Percentiles rank a stretch among this genome's conserved stretches.
Evolutionary conservation across 1,140 invertebrate genomes (phyloP).

Genomic region (Steinernema khuongi): DNA sequence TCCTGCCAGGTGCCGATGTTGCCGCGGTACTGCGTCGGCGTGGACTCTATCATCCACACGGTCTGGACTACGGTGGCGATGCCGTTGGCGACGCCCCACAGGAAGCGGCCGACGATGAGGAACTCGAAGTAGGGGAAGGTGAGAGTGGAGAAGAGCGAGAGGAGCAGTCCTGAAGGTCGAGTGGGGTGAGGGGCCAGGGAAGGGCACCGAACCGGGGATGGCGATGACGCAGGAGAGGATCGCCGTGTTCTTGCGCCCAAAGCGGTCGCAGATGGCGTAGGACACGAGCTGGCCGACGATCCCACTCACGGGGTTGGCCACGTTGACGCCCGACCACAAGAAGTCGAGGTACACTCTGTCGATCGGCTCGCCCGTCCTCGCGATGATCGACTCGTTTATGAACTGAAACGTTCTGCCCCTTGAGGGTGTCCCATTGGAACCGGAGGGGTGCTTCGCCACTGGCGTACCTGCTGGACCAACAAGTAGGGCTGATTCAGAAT

Average conservation of each 20-base stretch:
- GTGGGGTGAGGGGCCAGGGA: not conserved
- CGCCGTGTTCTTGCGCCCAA: not conserved
- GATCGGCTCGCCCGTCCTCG: not conserved
- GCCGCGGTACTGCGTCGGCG: not conserved
- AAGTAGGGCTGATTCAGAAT: slow-evolving; percentile 4
- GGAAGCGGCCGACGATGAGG: not conserved
- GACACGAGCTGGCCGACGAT: slow-evolving; percentile 6
- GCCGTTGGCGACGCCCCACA: slow-evolving; percentile 10
- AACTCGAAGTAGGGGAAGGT: not conserved
- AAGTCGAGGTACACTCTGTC: not conserved
- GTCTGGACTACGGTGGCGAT: not conserved
- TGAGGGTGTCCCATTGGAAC: not conserved
- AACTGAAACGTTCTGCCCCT: not conserved
- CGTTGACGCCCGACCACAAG: not conserved
- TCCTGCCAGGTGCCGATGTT: slow-evolving; percentile 5
- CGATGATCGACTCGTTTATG: slow-evolving; percentile 2
- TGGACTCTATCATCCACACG: not conserved
- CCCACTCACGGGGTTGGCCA: not conserved
- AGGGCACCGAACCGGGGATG: not conserved
- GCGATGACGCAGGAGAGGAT: not conserved
- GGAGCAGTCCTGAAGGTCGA: not conserved
- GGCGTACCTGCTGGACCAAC: not conserved
- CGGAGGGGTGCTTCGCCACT: not conserved
- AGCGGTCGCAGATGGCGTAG: not conserved
- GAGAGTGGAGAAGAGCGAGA: not conserved